Conservation (phyloP, 1,140 invertebrate species). For the Orchestia grillus region DNA sequence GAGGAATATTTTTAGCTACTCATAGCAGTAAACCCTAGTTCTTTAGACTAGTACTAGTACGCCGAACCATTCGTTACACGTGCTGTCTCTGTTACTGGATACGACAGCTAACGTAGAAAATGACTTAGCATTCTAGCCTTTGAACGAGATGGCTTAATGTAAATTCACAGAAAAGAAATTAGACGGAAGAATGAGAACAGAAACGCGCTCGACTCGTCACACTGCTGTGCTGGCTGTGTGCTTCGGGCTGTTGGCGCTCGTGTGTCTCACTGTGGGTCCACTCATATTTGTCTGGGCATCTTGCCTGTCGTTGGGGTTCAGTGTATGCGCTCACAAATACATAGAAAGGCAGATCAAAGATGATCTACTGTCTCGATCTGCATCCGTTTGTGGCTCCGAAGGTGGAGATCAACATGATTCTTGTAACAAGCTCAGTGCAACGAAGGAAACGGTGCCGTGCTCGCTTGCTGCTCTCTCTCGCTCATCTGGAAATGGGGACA, state of each 20-base stretch:
- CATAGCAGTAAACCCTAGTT: not conserved
- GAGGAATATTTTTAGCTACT: not conserved
- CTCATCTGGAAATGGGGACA: not conserved
- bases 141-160: not conserved
- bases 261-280: not conserved
- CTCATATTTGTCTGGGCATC: not conserved
- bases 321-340: not conserved
- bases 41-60: not conserved
- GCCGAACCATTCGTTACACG: not conserved
- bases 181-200: not conserved
- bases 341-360: not conserved
- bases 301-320: not conserved
- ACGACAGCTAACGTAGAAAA: not conserved
- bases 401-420: not conserved
- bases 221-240: not conserved
- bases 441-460: not conserved
- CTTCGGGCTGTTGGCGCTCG: not conserved
- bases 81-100: not conserved
- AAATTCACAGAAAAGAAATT: not conserved
- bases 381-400: not conserved
- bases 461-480: not conserved
- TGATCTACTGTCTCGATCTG: not conserved
- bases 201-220: not conserved
- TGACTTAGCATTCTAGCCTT: not conserved
- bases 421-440: not conserved